phyloP scores from a whole-genome alignment of 2,888 invertebrate genomes.

The Microplitis deprimator region DNA sequence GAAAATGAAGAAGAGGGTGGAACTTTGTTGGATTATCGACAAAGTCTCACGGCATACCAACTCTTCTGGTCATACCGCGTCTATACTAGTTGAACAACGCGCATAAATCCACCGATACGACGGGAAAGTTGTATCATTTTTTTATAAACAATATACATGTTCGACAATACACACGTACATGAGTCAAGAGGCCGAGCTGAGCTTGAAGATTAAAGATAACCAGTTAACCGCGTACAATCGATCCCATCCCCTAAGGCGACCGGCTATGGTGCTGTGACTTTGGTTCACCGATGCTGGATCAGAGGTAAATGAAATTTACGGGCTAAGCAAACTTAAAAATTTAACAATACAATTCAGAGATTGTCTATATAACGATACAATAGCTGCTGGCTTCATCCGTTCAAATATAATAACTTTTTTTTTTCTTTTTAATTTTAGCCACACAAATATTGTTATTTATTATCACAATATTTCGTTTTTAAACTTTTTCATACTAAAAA shows the following conservation, averaged over 20 bases:
- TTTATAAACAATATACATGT: slow-evolving; percentile 52
- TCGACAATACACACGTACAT: slow-evolving; percentile 30
- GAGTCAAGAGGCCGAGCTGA: slow-evolving; percentile 38
- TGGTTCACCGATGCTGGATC: slow-evolving; percentile 34
- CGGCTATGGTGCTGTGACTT: slow-evolving; percentile 44
- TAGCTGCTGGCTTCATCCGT: not conserved
- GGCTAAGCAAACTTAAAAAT: slow-evolving; percentile 4
- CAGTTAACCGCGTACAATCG: slow-evolving; percentile 47
- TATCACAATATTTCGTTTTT: not conserved
- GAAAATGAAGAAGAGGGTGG: slow-evolving; percentile 26
- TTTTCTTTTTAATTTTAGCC: not conserved
- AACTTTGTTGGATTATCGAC: slow-evolving; percentile 41
- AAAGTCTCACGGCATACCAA: slow-evolving; percentile 35
- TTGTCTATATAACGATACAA: slow-evolving; percentile 1
- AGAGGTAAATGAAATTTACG: slow-evolving; percentile 15
- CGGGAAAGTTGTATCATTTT: slow-evolving; percentile 62
- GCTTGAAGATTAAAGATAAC: slow-evolving; percentile 49
- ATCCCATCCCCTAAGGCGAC: slow-evolving; percentile 47
- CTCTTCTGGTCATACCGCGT: slow-evolving; percentile 28
- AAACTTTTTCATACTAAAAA: not conserved
- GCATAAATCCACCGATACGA: slow-evolving; percentile 65
- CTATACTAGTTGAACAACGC: slow-evolving; percentile 1
- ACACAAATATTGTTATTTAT: not conserved
- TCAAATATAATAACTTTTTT: not conserved
- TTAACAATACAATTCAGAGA: not conserved